phyloP scores from a whole-genome alignment of 2,113 vertebrate species.

The Spilogale gracilis region DNA sequence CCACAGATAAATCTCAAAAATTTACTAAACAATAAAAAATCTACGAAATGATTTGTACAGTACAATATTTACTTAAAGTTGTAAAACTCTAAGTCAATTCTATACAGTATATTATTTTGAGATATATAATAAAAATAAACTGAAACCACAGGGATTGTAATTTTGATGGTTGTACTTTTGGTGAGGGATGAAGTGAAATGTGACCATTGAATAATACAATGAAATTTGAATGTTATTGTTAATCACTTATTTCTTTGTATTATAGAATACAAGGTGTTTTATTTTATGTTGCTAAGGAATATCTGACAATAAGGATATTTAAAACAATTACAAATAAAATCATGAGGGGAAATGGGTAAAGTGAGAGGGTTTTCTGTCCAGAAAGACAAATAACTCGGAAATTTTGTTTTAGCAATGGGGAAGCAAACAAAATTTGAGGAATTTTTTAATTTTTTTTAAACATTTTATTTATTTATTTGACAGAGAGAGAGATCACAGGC shows the following conservation, averaged over 20 bases:
- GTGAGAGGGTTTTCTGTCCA: neutral
- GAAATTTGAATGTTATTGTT: slow-evolving; percentile 21
- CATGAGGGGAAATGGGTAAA: neutral
- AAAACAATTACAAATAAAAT: neutral
- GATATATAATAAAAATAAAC: neutral
- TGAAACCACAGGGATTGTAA: neutral
- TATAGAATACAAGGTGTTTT: neutral
- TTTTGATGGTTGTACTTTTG: slow-evolving; percentile 19
- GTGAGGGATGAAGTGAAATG: slow-evolving; percentile 20
- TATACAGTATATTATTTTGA: neutral
- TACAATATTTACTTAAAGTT: neutral
- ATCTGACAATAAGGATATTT: slow-evolving; percentile 12
- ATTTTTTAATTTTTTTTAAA: neutral
- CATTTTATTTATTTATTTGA: too few relatives aligned
- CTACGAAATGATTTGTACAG: neutral
- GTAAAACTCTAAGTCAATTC: neutral
- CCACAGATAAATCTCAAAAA: slow-evolving; percentile 3
- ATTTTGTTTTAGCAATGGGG: neutral
- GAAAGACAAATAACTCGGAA: neutral
- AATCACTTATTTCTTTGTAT: neutral
- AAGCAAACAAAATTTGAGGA: slow-evolving; percentile 6
- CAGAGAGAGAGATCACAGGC: too few relatives aligned
- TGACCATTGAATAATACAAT: neutral
- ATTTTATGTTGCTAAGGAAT: neutral
- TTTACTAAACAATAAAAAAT: neutral